phyloP scores from a whole-genome alignment of 1,140 invertebrate genomes.

The Aphelenchoides fujianensis region DNA sequence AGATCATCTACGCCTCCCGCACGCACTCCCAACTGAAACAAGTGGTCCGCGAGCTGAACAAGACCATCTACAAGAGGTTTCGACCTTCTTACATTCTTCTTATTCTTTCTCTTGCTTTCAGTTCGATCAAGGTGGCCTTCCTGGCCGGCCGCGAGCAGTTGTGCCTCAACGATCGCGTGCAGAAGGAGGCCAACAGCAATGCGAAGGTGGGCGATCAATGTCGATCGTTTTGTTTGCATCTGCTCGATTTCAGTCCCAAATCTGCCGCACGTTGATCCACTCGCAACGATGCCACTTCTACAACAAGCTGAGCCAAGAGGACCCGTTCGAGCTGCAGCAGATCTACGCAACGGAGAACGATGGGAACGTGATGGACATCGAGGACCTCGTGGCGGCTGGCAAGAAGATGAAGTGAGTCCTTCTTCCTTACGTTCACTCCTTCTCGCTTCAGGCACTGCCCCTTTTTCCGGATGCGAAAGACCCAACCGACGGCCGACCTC shows the following conservation, averaged over 20 bases:
- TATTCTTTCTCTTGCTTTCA: slow-evolving; percentile 57
- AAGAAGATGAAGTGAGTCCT: slow-evolving; percentile 72
- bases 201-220: slow-evolving; percentile 68
- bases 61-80: slow-evolving; percentile 66
- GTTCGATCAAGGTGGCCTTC: slow-evolving; percentile 73
- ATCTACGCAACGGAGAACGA: slow-evolving; percentile 72
- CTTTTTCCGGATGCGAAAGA: slow-evolving; percentile 82
- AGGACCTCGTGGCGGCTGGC: slow-evolving; percentile 83
- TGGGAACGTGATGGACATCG: slow-evolving; percentile 81
- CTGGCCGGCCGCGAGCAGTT: slow-evolving; percentile 89
- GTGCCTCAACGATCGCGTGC: slow-evolving; percentile 90
- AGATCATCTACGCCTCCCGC: slow-evolving; percentile 77
- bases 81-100: slow-evolving; percentile 1
- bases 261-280: slow-evolving; percentile 79
- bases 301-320: slow-evolving; percentile 62
- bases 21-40: slow-evolving; percentile 67
- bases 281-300: slow-evolving; percentile 76
- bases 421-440: not conserved
- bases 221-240: not conserved
- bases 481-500: slow-evolving; percentile 77
- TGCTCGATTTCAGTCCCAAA: slow-evolving; percentile 66
- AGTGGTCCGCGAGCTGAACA: slow-evolving; percentile 67
- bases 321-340: slow-evolving; percentile 69
- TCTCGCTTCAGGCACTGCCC: slow-evolving; percentile 73
- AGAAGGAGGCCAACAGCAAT: slow-evolving; percentile 74